A percentile compares a stretch with the other conserved stretches of the same genome.
These are phyloP conservation scores for Gulo gulo DNA, from an alignment of 2,113 vertebrate species.

Conservation along the genomic window DNA sequence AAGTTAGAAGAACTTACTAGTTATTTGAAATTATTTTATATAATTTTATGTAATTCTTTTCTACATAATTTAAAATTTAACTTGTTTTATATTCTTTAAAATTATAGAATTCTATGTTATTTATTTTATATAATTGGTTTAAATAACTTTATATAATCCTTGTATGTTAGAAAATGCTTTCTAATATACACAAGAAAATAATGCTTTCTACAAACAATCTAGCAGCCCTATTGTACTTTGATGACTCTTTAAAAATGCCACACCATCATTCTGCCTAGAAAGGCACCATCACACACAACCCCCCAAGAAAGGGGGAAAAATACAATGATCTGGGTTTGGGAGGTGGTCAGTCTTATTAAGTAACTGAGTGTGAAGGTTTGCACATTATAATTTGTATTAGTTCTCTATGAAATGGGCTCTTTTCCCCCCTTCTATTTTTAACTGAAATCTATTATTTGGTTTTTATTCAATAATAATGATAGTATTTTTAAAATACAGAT, in stretches of 20 bases:
- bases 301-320: not conserved
- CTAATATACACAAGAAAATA: not conserved
- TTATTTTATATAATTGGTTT: not conserved
- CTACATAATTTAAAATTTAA: not conserved
- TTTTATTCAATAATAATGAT: not conserved
- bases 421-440: not conserved
- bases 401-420: not conserved
- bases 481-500: not conserved
- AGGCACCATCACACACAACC: not conserved
- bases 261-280: constrained; percentile 6
- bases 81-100: not conserved
- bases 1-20: not conserved
- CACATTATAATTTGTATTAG: not conserved
- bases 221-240: not conserved
- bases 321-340: not conserved
- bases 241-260: constrained; percentile 5
- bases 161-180: not conserved
- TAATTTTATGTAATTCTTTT: constrained; percentile 2
- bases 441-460: not conserved
- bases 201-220: not conserved
- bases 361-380: not conserved
- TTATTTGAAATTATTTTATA: constrained; percentile 17
- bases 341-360: not conserved
- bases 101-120: not conserved
- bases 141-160: not conserved